These are phyloP conservation scores for Acanthoscelides obtectus DNA, from an alignment of 2,888 invertebrate species.

Conservation along the genomic window DNA sequence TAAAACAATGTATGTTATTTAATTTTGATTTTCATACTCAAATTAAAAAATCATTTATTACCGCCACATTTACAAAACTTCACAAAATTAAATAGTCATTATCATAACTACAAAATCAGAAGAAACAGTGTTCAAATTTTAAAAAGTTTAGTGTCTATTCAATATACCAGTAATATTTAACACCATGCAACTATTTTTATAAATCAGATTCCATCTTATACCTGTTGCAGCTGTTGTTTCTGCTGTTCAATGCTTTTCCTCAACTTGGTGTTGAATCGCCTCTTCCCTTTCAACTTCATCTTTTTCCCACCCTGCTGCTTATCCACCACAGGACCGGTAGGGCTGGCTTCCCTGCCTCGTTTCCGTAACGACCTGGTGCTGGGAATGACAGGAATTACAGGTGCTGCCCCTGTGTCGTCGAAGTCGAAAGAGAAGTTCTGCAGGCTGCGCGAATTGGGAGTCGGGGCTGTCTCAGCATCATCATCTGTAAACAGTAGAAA, in stretches of 20 bases:
- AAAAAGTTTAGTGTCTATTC: no score
- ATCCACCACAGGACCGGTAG: slow-evolving; percentile 15
- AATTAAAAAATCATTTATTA: no score
- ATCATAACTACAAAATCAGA: no score
- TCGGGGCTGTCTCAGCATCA: not conserved
- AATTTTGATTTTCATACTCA: no score
- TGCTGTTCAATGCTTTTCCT: slow-evolving; percentile 52
- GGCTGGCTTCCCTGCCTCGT: slow-evolving; percentile 30
- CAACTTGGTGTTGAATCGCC: slow-evolving; percentile 37
- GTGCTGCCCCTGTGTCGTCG: slow-evolving; percentile 27
- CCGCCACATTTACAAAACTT: no score
- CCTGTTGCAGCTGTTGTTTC: slow-evolving; percentile 36
- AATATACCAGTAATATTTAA: no score
- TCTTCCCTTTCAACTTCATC: slow-evolving; percentile 35
- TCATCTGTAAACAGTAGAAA: slow-evolving; percentile 25
- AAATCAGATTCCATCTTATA: no score
- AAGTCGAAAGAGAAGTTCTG: slow-evolving; percentile 36
- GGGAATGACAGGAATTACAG: slow-evolving; percentile 21
- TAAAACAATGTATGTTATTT: no score
- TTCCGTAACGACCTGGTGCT: slow-evolving; percentile 30
- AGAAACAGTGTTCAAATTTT: no score
- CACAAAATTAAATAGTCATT: no score
- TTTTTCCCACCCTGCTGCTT: slow-evolving; percentile 26
- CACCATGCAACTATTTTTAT: no score
- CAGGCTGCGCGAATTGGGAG: slow-evolving; percentile 18